phyloP scores from a whole-genome alignment of 2,888 invertebrate genomes.

The Punctoribates punctum region DNA sequence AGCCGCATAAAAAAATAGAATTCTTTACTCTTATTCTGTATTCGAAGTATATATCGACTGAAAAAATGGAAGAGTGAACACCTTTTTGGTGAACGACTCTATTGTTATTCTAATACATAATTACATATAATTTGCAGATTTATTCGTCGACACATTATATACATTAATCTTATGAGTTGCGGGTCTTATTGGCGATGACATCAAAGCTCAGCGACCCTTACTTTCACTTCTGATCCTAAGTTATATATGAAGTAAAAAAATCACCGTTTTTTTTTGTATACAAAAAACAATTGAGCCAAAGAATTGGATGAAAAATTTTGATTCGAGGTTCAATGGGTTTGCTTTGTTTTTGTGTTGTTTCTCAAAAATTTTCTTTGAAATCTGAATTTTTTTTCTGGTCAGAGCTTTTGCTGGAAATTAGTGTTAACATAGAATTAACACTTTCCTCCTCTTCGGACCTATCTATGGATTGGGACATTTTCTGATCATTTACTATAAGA shows the following conservation, averaged over 20 bases:
- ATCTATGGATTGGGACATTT: too few species aligned
- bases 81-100: neutral
- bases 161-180: neutral
- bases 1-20: neutral
- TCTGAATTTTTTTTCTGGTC: neutral
- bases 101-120: neutral
- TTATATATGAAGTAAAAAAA: neutral
- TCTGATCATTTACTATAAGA: too few species aligned
- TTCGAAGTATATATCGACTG: too few species aligned
- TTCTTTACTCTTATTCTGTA: too few species aligned
- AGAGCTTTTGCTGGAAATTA: neutral
- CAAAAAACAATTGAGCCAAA: neutral
- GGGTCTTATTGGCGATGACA: neutral
- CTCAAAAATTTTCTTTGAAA: neutral
- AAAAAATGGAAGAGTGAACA: neutral
- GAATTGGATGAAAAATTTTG: conserved; percentile 13
- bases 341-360: conserved; percentile 4
- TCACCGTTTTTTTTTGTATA: neutral
- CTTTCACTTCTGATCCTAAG: neutral
- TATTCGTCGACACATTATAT: conserved; percentile 7
- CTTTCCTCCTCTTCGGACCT: too few species aligned
- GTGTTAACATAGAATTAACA: too few species aligned
- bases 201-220: conserved; percentile 34
- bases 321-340: conserved; percentile 22
- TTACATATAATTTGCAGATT: conserved; percentile 10